These are phyloP conservation scores for Vanessa tameamea DNA, from an alignment of 1,140 invertebrate species.

Conservation along the genomic window DNA sequence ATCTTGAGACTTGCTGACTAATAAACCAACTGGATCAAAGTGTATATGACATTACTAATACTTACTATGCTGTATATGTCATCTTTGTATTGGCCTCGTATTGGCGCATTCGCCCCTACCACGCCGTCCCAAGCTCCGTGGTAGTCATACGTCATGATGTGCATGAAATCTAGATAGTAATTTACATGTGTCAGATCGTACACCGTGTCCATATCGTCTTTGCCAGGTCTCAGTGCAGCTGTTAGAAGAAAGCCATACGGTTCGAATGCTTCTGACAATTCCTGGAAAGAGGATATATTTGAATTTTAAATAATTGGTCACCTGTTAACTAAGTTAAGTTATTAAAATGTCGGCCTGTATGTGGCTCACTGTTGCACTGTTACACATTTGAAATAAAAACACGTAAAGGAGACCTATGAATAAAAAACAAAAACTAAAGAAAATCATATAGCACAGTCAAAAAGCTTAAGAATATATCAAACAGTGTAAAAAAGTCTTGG, in stretches of 20 bases:
- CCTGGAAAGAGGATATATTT: slow-evolving; percentile 6
- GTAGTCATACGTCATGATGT: slow-evolving; percentile 95
- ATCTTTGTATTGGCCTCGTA: slow-evolving; percentile 77
- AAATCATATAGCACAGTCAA: too few species aligned
- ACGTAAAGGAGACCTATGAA: too few species aligned
- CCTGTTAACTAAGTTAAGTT: too few species aligned
- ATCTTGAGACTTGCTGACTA: too few species aligned
- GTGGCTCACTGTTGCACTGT: too few species aligned
- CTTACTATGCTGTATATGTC: slow-evolving; percentile 83
- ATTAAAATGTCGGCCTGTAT: too few species aligned
- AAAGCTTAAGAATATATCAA: too few species aligned
- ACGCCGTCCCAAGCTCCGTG: slow-evolving; percentile 90
- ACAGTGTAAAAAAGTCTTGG: too few species aligned
- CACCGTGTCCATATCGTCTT: slow-evolving; percentile 85
- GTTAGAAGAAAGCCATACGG: slow-evolving; percentile 17
- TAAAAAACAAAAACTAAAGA: too few species aligned
- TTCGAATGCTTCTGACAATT: slow-evolving; percentile 24
- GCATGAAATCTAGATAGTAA: slow-evolving; percentile 89
- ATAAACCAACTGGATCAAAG: too few species aligned
- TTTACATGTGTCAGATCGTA: slow-evolving; percentile 89
- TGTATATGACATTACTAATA: slow-evolving; percentile 22
- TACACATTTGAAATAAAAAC: too few species aligned
- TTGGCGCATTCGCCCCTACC: slow-evolving; percentile 87
- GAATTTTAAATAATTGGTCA: too few species aligned
- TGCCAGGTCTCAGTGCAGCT: slow-evolving; percentile 61